Conservation (phyloP, 2,888 invertebrate species). For the Drosophila emarginata region DNA sequence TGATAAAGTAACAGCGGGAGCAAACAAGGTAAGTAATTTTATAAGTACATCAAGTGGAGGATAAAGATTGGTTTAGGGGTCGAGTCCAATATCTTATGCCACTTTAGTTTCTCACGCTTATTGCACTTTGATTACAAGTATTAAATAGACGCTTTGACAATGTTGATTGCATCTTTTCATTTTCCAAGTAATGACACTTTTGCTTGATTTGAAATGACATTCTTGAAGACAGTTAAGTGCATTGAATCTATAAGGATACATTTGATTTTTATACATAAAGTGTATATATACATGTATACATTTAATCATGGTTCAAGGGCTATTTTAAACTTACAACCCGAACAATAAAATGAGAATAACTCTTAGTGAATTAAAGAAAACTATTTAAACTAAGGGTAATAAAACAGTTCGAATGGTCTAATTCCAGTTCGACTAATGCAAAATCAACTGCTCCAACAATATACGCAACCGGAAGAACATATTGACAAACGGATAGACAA, state of each 20-base stretch:
- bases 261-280: too few species aligned
- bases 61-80: neutral
- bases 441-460: too few species aligned
- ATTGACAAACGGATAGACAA: neutral
- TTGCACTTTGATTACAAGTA: conserved; percentile 7
- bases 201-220: neutral
- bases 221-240: neutral
- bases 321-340: too few species aligned
- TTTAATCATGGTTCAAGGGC: too few species aligned
- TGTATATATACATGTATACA: too few species aligned
- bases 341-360: too few species aligned
- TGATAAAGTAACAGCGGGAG: neutral
- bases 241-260: too few species aligned
- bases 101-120: neutral
- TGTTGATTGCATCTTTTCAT: neutral
- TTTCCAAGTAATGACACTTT: neutral
- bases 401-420: too few species aligned
- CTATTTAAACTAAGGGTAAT: too few species aligned
- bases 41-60: neutral
- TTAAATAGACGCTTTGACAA: neutral
- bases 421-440: too few species aligned
- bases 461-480: neutral
- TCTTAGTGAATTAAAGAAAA: too few species aligned
- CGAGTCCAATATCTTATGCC: neutral
- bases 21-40: neutral